phyloP scores from a whole-genome alignment of 2,888 invertebrate genomes.

The Drosophila bunnanda region DNA sequence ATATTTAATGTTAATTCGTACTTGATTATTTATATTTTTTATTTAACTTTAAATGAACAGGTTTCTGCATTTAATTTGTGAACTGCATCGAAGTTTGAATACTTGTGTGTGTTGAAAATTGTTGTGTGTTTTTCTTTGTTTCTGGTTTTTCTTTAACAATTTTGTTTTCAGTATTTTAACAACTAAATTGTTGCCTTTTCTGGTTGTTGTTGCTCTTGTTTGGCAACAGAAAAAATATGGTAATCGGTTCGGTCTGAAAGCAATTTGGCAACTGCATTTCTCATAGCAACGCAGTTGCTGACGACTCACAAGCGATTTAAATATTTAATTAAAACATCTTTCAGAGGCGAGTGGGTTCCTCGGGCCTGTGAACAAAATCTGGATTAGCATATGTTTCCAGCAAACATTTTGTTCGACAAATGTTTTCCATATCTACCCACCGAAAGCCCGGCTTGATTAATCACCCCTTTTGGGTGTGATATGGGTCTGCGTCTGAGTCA shows the following conservation, averaged over 20 bases:
- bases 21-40: not conserved
- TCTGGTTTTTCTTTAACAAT: conserved; percentile 18
- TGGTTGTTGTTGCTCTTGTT: no score
- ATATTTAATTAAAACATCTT: conserved; percentile 33
- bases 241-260: conserved; percentile 28
- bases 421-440: conserved; percentile 11
- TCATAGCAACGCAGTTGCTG: conserved; percentile 11
- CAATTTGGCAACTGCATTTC: conserved; percentile 40
- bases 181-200: conserved; percentile 25
- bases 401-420: conserved; percentile 29
- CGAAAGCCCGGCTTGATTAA: conserved; percentile 21
- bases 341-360: conserved; percentile 12
- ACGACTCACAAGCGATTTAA: conserved; percentile 17
- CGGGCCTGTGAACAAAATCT: conserved; percentile 1
- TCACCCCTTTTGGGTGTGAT: conserved; percentile 31
- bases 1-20: conserved; percentile 18
- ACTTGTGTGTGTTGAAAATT: conserved; percentile 3
- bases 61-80: not conserved
- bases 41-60: conserved; percentile 3
- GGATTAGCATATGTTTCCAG: conserved; percentile 39
- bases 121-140: conserved; percentile 19
- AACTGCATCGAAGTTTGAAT: not conserved
- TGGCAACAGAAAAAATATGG: conserved; percentile 35
- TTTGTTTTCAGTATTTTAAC: conserved; percentile 30
- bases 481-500: conserved; percentile 25